phyloP scores from a whole-genome alignment of 1,140 invertebrate species.

The Agraylea sexmaculata region DNA sequence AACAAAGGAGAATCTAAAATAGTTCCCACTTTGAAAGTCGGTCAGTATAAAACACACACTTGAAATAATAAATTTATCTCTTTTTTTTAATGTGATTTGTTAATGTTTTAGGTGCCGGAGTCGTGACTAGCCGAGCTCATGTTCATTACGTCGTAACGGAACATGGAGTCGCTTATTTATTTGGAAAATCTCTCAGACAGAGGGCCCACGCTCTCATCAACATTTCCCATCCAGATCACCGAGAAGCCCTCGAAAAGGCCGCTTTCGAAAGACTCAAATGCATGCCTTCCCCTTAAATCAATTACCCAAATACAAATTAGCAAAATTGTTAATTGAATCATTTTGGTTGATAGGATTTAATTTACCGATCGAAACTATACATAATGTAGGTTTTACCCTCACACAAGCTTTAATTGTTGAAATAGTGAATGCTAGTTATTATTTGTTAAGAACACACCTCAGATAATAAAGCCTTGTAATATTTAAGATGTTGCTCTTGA shows the following conservation, averaged over 20 bases:
- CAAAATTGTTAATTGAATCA: too few species aligned
- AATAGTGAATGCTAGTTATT: too few species aligned
- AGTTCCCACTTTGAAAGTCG: conserved; percentile 66
- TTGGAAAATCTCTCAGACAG: conserved; percentile 81
- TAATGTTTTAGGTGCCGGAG: conserved; percentile 65
- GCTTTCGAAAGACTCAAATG: conserved; percentile 79
- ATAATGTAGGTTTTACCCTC: too few species aligned
- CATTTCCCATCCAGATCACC: conserved; percentile 81
- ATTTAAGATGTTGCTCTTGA: too few species aligned
- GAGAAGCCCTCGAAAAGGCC: conserved; percentile 74
- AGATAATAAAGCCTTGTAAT: too few species aligned
- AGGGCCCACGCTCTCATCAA: conserved; percentile 81
- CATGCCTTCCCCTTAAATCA: conserved; percentile 64
- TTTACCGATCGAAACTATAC: too few species aligned
- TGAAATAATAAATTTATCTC: conserved; percentile 1
- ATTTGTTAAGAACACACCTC: too few species aligned
- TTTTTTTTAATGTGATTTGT: conserved; percentile 14
- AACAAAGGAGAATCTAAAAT: conserved; percentile 85
- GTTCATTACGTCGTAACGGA: conserved; percentile 91
- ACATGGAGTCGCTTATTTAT: conserved; percentile 79
- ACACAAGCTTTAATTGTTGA: too few species aligned
- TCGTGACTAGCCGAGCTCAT: conserved; percentile 85
- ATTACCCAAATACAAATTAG: too few species aligned
- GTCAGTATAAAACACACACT: conserved; percentile 36
- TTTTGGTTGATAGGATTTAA: too few species aligned